Conservation (phyloP, 2,797 vertebrate genomes). For the Mareca penelope region DNA sequence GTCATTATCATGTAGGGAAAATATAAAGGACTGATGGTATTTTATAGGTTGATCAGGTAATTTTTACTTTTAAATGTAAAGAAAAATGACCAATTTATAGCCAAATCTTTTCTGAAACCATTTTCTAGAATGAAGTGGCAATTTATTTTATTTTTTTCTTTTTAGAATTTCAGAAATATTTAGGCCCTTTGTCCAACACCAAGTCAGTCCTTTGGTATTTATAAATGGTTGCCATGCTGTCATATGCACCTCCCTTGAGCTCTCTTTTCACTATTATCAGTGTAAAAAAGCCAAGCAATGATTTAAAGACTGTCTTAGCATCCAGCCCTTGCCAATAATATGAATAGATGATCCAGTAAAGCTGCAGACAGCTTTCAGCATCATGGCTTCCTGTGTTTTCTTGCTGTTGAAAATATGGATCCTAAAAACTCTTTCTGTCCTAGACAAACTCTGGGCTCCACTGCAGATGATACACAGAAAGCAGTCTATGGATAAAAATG, state of each 20-base stretch:
- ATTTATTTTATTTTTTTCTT: not conserved
- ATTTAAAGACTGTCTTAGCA: not conserved
- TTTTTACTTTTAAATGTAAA: not conserved
- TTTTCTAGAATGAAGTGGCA: not conserved
- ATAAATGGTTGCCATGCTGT: not conserved
- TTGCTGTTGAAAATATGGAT: not conserved
- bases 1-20: not conserved
- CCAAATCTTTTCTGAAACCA: not conserved
- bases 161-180: not conserved
- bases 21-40: not conserved
- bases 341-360: not conserved
- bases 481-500: not conserved
- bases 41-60: not conserved
- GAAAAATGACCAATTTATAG: not conserved
- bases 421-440: not conserved
- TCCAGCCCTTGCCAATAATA: too few species aligned
- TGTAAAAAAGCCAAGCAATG: not conserved
- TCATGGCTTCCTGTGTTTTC: not conserved
- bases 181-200: too few species aligned
- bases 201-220: not conserved
- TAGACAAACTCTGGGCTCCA: not conserved
- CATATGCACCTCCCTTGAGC: fast-evolving
- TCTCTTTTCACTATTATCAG: not conserved
- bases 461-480: not conserved
- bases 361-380: not conserved